A percentile compares a stretch with the other conserved stretches of the same genome.
Conservation (phyloP, 2,113 vertebrate genomes). For the Notechis scutatus region DNA sequence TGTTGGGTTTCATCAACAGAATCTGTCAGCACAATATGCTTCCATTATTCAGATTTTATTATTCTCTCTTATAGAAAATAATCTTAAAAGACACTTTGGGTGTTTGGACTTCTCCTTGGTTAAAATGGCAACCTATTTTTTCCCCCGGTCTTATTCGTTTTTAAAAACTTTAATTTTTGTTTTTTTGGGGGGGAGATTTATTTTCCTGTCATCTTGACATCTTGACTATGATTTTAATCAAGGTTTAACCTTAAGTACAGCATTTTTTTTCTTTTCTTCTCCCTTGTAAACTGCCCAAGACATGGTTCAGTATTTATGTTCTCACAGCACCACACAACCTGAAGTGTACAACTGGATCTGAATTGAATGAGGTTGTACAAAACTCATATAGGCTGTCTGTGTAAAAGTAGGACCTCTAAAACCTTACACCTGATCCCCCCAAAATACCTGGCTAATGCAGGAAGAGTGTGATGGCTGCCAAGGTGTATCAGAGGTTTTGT, state of each 20-base stretch:
- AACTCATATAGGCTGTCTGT: neutral
- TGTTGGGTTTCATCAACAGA: neutral
- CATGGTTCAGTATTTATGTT: neutral
- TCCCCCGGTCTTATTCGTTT: neutral
- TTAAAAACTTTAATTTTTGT: neutral
- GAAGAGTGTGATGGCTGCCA: neutral
- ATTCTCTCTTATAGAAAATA: neutral
- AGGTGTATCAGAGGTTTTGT: neutral
- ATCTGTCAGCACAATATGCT: neutral
- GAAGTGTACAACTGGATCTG: neutral
- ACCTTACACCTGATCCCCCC: neutral
- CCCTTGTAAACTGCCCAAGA: neutral
- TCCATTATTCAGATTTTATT: neutral
- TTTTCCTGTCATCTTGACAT: neutral
- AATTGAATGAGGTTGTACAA: neutral
- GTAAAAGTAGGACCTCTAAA: neutral
- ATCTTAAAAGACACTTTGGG: slow-evolving; percentile 16
- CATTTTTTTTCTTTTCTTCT: neutral
- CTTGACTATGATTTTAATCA: fast-evolving
- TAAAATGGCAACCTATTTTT: neutral
- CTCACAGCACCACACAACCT: neutral
- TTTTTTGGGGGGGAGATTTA: neutral
- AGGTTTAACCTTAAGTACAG: neutral
- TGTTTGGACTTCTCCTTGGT: neutral
- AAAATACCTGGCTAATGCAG: neutral